phyloP scores from a whole-genome alignment of 2,888 invertebrate species.

The Agonopterix subpropinquella region DNA sequence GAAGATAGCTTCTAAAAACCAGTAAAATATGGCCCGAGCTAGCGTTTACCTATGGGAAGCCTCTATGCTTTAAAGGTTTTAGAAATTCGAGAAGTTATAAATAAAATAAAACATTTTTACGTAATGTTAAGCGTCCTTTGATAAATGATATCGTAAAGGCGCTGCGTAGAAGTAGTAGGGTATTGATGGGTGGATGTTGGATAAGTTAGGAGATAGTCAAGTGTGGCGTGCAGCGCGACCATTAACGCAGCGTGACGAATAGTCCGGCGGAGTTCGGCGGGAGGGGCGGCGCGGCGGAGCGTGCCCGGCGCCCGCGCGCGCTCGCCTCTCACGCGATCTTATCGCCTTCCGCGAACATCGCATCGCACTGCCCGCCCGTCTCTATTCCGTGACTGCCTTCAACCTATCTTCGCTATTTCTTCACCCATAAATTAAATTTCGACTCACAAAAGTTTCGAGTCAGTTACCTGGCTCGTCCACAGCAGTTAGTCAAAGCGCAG shows the following conservation, averaged over 20 bases:
- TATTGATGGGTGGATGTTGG: conserved; percentile 14
- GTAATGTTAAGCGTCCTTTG: neutral
- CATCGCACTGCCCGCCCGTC: conserved; percentile 59
- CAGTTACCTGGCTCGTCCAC: conserved; percentile 14
- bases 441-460: conserved; percentile 29
- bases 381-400: conserved; percentile 60
- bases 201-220: conserved; percentile 60
- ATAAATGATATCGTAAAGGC: neutral
- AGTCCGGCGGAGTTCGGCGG: conserved; percentile 45
- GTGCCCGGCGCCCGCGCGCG: conserved; percentile 41
- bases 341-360: conserved; percentile 72
- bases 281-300: conserved; percentile 27
- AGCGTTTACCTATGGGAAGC: too few species aligned
- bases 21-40: too few species aligned
- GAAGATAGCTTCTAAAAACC: too few species aligned
- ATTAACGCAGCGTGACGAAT: conserved; percentile 75
- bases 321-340: conserved; percentile 71
- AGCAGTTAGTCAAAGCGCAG: conserved; percentile 42
- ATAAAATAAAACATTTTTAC: too few species aligned
- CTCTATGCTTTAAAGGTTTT: too few species aligned
- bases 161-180: neutral
- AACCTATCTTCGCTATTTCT: conserved; percentile 44
- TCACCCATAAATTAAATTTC: conserved; percentile 47
- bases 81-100: too few species aligned
- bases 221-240: conserved; percentile 64